Evolutionary conservation across 1,140 invertebrate species (phyloP).

Genomic region (Drosophila burlai): DNA sequence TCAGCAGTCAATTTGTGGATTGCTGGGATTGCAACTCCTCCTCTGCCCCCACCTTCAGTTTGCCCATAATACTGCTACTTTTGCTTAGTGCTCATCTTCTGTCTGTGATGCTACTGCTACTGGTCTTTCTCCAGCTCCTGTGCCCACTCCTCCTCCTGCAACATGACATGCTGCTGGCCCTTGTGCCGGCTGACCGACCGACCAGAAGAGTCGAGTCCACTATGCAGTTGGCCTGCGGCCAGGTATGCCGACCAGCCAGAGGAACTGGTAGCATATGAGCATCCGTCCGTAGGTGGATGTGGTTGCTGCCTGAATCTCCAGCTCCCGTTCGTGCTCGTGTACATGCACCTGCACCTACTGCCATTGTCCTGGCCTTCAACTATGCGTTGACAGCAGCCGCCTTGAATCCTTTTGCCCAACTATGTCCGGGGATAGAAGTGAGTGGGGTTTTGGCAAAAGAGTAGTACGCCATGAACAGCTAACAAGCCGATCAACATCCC

Average conservation of each 20-base stretch:
- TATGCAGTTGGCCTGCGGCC: conserved; percentile 42
- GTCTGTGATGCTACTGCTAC: neutral
- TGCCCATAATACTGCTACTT: conserved; percentile 39
- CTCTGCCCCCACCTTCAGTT: neutral
- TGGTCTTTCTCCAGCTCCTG: neutral
- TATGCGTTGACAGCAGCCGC: conserved; percentile 41
- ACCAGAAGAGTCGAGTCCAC: conserved; percentile 34
- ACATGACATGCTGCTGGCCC: conserved; percentile 28
- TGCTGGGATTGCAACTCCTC: conserved; percentile 22
- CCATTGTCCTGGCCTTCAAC: conserved; percentile 26
- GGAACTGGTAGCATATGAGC: conserved; percentile 27
- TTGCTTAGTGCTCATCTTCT: conserved; percentile 34
- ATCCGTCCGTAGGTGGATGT: conserved; percentile 18
- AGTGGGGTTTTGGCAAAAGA: neutral
- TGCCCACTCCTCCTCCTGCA: conserved; percentile 1
- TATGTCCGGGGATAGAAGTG: conserved; percentile 12
- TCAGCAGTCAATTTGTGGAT: conserved; percentile 52
- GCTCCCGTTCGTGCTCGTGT: conserved; percentile 4
- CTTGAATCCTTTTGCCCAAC: conserved; percentile 38
- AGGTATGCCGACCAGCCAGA: conserved; percentile 36
- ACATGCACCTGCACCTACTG: conserved; percentile 3
- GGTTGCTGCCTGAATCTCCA: conserved; percentile 13
- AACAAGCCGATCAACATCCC: conserved; percentile 38
- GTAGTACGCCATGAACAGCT: conserved; percentile 12
- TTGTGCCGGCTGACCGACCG: conserved; percentile 18